Evolutionary conservation across 2,113 vertebrate genomes (phyloP).

Genomic region (Thamnophis sirtalis): DNA sequence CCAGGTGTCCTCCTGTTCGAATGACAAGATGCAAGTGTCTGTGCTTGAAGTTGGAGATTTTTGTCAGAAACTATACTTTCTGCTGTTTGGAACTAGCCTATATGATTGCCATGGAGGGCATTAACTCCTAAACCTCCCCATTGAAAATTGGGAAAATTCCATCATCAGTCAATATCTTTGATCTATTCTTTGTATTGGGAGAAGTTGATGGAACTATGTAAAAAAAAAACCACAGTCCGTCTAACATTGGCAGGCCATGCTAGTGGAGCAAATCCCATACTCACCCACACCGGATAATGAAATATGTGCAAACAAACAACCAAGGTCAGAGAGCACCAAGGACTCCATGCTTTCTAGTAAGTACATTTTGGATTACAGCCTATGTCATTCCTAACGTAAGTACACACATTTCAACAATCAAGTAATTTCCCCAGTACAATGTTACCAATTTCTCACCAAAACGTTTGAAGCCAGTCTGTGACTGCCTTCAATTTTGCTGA

Average conservation of each 20-base stretch:
- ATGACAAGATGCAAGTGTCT: background rate
- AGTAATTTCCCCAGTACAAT: background rate
- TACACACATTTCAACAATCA: background rate
- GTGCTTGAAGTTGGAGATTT: background rate
- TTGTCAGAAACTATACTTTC: background rate
- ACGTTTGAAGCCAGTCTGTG: background rate
- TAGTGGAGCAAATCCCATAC: background rate
- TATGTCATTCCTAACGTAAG: background rate
- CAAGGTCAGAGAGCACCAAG: too few relatives aligned
- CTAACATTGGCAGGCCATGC: too few relatives aligned
- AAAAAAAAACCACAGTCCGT: too few relatives aligned
- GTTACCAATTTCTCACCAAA: background rate
- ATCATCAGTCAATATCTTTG: background rate
- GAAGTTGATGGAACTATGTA: background rate
- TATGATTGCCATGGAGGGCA: background rate
- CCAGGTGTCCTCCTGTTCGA: background rate
- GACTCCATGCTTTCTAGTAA: background rate
- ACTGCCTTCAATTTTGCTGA: background rate
- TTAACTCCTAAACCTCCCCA: background rate
- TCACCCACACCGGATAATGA: background rate
- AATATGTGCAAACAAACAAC: too few relatives aligned
- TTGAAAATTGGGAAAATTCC: background rate
- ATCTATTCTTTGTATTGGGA: background rate
- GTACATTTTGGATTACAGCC: background rate
- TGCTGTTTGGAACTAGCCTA: background rate